These are phyloP conservation scores for Heliconius hortense DNA, from an alignment of 2,888 invertebrate genomes.

Conservation along the genomic window DNA sequence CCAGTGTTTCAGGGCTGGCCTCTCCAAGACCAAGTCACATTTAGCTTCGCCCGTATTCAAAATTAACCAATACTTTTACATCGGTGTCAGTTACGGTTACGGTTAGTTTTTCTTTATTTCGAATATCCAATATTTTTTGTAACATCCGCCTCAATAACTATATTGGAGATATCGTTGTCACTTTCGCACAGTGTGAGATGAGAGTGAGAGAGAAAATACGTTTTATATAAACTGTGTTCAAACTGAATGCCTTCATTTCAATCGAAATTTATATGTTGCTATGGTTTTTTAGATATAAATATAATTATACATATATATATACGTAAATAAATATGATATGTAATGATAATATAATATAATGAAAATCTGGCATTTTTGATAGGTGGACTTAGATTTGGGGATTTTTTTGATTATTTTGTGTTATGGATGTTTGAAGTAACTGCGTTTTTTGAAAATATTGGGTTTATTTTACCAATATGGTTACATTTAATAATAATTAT, in stretches of 20 bases:
- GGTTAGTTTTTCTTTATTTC: too few relatives aligned
- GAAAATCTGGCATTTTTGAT: slow-evolving; percentile 10
- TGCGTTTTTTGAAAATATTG: not conserved
- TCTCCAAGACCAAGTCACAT: too few relatives aligned
- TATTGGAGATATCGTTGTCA: not conserved
- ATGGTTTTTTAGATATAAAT: slow-evolving; percentile 22
- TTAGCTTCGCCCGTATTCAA: too few relatives aligned
- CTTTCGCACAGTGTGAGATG: not conserved
- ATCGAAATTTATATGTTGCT: slow-evolving; percentile 1
- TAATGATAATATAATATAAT: not conserved
- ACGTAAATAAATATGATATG: not conserved
- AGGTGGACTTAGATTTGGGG: not conserved
- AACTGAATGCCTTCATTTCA: slow-evolving; percentile 22
- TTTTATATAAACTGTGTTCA: not conserved
- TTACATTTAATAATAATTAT: not conserved
- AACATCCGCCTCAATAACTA: not conserved
- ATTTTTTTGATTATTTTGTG: slow-evolving; percentile 7
- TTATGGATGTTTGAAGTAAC: not conserved
- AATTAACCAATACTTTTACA: too few relatives aligned
- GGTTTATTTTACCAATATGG: not conserved
- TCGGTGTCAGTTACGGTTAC: too few relatives aligned
- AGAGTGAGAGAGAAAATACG: not conserved
- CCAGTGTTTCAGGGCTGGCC: too few relatives aligned
- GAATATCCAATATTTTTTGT: too few relatives aligned
- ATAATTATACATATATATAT: slow-evolving; percentile 12